phyloP scores from a whole-genome alignment of 2,888 invertebrate genomes.

The Opisthograptis luteolata region DNA sequence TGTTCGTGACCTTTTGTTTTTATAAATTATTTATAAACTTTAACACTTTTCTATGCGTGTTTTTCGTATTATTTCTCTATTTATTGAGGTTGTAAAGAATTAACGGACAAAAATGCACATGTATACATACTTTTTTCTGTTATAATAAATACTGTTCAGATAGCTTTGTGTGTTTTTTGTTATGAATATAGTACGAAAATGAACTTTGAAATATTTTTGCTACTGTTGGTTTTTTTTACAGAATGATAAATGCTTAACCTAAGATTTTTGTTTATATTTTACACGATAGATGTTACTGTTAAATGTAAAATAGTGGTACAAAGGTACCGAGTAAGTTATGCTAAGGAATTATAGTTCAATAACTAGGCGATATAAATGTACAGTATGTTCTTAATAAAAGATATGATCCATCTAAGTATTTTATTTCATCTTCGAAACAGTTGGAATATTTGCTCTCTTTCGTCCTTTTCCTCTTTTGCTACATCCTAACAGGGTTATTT shows the following conservation, averaged over 20 bases:
- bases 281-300: conserved; percentile 27
- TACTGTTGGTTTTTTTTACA: conserved; percentile 18
- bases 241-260: conserved; percentile 20
- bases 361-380: conserved; percentile 36
- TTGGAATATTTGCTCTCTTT: no score
- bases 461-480: no score
- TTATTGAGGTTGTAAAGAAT: conserved; percentile 4
- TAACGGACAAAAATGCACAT: not conserved
- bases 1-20: conserved; percentile 14
- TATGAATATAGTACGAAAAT: conserved; percentile 2
- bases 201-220: conserved; percentile 8
- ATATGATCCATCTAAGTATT: conserved; percentile 18
- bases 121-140: not conserved
- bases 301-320: conserved; percentile 31
- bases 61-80: conserved; percentile 4
- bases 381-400: conserved; percentile 38
- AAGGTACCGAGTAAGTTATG: conserved; percentile 33
- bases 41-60: conserved; percentile 8
- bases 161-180: conserved; percentile 23
- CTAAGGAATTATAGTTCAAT: conserved; percentile 34
- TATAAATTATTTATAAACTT: conserved; percentile 18
- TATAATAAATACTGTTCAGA: conserved; percentile 1
- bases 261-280: conserved; percentile 32
- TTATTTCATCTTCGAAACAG: no score
- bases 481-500: no score